Base-by-base conservation (phyloP, 2,113 vertebrate species). In the Oncorhynchus tshawytscha region DNA sequence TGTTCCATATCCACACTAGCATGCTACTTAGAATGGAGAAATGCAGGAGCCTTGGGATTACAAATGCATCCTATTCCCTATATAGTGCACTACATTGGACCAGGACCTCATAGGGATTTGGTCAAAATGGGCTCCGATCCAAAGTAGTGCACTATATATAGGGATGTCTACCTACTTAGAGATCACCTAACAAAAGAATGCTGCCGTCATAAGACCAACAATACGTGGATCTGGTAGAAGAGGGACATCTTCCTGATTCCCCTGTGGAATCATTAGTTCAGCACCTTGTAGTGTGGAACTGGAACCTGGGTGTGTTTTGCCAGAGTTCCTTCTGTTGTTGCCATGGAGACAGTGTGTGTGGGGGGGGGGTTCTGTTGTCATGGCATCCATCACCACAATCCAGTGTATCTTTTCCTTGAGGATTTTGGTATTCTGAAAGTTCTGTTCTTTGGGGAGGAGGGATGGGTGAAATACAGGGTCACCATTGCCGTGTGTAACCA, bases 341-440 rank as follows among this genome's bases (percentile, higher is more conserved):
- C 81, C 84, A 82, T 87, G 88, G 88, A 81, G 75, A 88, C 69
- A 24, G 27, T 12, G 51, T 12, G 51, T 54, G 49, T 15, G 51
- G 0, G 51, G 5, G 27, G 51, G 18, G 76, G 71, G 54, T 39
- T 64, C 34, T 31, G 82, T 80, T 83, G 81, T 76, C 78, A 74
- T 67, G 75, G 70, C 59, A 81, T 81, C 67, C 67, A 68, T 79
- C 80, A 71, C 75, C 82, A 78, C 27, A 45, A 88, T 85, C 84
- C 81, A 86, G 81, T 83, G 82, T 81, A 27, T 20, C 18, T 20
- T 57, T 57, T 84, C 29, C 57, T 73, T 51, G 65, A 75, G 60
- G 54, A 18, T 57, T 57, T 57, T 57, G 54, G 54, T 57, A 18
- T 15, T 57, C 4, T 57, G 2, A 20, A 57, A 20, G 54, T 20